A percentile compares a stretch with the other conserved stretches of the same genome.
phyloP scores from a whole-genome alignment of 1,140 invertebrate genomes.

The Caenorhabditis latens region DNA sequence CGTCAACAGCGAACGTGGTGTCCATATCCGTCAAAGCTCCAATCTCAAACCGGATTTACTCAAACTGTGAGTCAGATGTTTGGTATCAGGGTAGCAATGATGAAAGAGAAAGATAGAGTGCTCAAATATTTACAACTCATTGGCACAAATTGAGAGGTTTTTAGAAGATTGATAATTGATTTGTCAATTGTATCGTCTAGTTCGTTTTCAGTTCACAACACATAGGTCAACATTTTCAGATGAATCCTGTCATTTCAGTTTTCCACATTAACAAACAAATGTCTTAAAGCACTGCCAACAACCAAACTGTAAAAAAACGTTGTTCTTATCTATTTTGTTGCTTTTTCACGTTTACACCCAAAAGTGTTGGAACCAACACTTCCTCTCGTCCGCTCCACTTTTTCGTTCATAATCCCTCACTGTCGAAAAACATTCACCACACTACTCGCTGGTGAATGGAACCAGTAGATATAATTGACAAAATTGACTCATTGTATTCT shows the following conservation, averaged over 20 bases:
- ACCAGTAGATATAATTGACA: constrained; percentile 48
- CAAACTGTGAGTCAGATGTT: constrained; percentile 45
- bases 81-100: background rate
- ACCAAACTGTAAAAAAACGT: background rate
- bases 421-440: background rate
- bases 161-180: background rate
- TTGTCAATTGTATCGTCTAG: background rate
- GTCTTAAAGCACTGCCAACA: background rate
- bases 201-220: background rate
- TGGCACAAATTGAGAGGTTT: background rate
- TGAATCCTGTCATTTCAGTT: background rate
- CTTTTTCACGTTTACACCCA: background rate
- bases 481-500: constrained; percentile 12
- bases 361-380: background rate
- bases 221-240: too few species aligned
- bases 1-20: constrained; percentile 18
- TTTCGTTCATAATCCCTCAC: background rate
- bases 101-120: background rate
- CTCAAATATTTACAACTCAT: constrained; percentile 39
- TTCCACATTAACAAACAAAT: background rate
- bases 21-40: constrained; percentile 47
- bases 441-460: background rate
- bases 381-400: background rate
- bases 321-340: constrained; percentile 9
- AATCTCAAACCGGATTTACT: constrained; percentile 30